phyloP scores from a whole-genome alignment of 1,140 invertebrate species.

The Tribolium madens region DNA sequence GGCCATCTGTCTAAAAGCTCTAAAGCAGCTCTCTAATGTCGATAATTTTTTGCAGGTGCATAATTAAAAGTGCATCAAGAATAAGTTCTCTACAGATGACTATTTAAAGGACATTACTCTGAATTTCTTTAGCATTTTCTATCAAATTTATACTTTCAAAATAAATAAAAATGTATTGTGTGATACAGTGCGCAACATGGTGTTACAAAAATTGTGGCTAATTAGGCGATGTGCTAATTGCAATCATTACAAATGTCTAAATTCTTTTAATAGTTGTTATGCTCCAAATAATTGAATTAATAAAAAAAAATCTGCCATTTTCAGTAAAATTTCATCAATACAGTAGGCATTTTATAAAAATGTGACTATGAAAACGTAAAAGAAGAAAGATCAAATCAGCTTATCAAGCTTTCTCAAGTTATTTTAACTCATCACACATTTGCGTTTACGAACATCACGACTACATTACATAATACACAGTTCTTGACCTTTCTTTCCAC shows the following conservation, averaged over 20 bases:
- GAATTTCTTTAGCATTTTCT: not conserved
- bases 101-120: too few species aligned
- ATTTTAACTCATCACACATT: not conserved
- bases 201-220: not conserved
- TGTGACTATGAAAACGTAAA: too few species aligned
- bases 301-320: too few species aligned
- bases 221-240: not conserved
- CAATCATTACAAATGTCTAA: not conserved
- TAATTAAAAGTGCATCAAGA: not conserved
- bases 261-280: not conserved
- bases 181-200: not conserved
- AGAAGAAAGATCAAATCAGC: not conserved
- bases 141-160: not conserved
- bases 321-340: too few species aligned
- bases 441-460: not conserved
- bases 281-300: not conserved
- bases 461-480: not conserved
- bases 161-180: not conserved
- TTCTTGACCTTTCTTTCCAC: not conserved
- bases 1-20: not conserved
- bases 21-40: slow-evolving; percentile 6
- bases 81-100: not conserved
- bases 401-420: not conserved
- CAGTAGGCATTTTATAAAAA: too few species aligned
- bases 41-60: not conserved